A percentile compares a stretch with the other conserved stretches of the same genome.
Conservation (phyloP, 2,888 invertebrate genomes). For the Meghimatium bilineatum region DNA sequence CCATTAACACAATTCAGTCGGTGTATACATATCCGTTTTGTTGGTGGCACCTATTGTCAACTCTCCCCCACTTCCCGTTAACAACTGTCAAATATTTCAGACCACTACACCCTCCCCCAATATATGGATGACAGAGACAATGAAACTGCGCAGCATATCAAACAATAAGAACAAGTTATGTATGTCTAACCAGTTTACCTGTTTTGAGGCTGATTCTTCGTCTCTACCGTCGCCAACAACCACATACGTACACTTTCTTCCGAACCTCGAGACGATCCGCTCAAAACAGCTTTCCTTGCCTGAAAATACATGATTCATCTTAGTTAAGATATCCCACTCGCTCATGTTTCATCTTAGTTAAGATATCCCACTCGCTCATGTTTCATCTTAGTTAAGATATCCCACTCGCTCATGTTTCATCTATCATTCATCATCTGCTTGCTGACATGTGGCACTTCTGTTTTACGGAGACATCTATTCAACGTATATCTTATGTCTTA, state of each 20-base stretch:
- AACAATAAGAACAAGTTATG: background rate
- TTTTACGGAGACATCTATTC: no score
- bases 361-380: background rate
- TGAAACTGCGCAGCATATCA: background rate
- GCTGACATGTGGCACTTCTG: no score
- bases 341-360: background rate
- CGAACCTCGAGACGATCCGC: constrained; percentile 94
- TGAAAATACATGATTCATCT: constrained; percentile 74
- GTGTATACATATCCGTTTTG: no score
- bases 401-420: background rate
- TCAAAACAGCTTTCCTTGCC: constrained; percentile 99
- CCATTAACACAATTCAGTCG: no score
- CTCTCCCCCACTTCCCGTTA: no score
- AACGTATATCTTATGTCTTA: no score
- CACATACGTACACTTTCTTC: constrained; percentile 97
- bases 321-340: background rate
- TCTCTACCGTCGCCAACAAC: constrained; percentile 97
- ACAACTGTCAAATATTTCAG: no score
- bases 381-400: background rate
- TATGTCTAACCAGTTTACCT: no score
- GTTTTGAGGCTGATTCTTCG: constrained; percentile 95
- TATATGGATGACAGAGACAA: no score
- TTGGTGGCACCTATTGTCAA: no score
- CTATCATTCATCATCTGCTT: no score
- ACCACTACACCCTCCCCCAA: no score